Base-by-base conservation (phyloP, 2,797 vertebrate species). In the Melanotaenia boesemani region DNA sequence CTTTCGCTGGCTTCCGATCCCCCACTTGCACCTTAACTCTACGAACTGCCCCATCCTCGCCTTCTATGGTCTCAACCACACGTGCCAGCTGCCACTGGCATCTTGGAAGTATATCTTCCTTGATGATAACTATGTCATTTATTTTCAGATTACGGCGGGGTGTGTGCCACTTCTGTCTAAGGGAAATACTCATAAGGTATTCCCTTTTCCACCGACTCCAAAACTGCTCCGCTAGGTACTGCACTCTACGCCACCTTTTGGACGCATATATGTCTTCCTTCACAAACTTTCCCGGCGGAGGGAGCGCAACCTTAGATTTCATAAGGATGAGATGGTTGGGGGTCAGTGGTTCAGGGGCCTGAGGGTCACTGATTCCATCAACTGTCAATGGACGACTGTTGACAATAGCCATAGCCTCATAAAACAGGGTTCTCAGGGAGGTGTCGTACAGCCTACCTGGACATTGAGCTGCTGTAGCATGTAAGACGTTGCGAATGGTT, bases 51-150 rank as follows among this genome's bases (percentile, higher is more conserved):
- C 36, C 36, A 37, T 37, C 8, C 1, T 46, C 8, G 2, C 16
- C 26, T 46, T 44, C 2, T 0, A 18, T 3, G 10, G 61, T 16
- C 46, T 63, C 10, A 6, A 30, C 26, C 1, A 46, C 28, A 6
- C 0, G 1, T 6, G 9, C 41, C 9, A 63, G 61, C 18, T 30
- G 24, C 1, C 61, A 63, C 26, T 46, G 41, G 20, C 5, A 12
- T 5, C 61, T 63, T 20, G 61, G 61, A 4, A 63, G 16, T 9
- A 63, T 18, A 3, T 20, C 39, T 28, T 63, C 24, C 6, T 63
- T 46, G 39, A 63, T 30, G 0, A 46, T 46, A 8, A 63, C 39
- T 11, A 46, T 30, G 0, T 63, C 39, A 30, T 46, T 63, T 2
- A 46, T 26, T 30, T 63, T n/a, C 11, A 32, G 39, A 39, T 63